A percentile compares a stretch with the other conserved stretches of the same genome.
These are phyloP conservation scores for Steromphala cineraria DNA, from an alignment of 2,888 invertebrate genomes.

Conservation along the genomic window DNA sequence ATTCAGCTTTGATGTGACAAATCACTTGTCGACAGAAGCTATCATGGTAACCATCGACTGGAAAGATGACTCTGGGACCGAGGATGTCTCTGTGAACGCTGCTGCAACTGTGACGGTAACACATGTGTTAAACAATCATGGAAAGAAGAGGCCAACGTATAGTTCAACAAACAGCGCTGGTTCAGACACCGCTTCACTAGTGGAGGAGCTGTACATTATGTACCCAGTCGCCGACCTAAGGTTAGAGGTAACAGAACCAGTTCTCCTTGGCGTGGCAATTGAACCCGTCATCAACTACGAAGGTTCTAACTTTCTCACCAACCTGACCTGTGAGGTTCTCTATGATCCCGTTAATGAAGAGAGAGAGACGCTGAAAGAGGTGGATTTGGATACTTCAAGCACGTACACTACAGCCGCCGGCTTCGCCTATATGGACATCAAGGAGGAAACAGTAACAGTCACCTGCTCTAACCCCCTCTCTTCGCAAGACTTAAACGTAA, in stretches of 20 bases:
- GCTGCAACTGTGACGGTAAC: neutral
- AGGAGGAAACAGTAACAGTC: neutral
- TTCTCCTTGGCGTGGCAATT: neutral
- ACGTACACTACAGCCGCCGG: neutral
- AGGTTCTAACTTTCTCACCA: neutral
- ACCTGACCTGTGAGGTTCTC: neutral
- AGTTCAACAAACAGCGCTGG: neutral
- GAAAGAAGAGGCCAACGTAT: neutral
- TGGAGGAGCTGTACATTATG: neutral
- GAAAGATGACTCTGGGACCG: neutral
- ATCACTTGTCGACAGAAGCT: neutral
- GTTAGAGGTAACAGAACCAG: neutral
- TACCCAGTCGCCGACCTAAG: neutral
- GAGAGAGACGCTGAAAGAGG: neutral
- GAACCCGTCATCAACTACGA: neutral
- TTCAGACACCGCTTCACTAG: neutral
- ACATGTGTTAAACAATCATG: neutral
- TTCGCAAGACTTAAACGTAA: neutral
- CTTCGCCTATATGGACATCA: neutral
- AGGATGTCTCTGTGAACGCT: neutral
- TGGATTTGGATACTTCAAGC: neutral
- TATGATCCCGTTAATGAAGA: neutral
- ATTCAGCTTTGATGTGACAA: constrained; percentile 2
- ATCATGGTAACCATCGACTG: neutral
- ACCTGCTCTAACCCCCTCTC: constrained; percentile 19